phyloP scores from a whole-genome alignment of 2,113 vertebrate species.

The Hemibagrus wyckioides region DNA sequence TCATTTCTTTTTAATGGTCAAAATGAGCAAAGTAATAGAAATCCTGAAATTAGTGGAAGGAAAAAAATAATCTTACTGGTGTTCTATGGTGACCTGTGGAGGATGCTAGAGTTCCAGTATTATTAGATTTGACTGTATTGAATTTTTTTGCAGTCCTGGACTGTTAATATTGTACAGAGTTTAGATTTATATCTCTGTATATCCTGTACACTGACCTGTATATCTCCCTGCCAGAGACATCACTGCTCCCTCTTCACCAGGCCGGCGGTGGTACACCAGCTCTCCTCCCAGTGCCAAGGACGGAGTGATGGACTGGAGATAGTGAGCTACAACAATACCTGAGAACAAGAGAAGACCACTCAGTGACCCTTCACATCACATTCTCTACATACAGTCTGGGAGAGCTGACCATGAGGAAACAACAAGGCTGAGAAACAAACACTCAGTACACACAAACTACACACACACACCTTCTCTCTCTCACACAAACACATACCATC shows the following conservation, averaged over 20 bases:
- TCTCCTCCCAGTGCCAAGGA: constrained; percentile 84
- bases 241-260: constrained; percentile 82
- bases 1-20: too few species aligned
- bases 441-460: too few species aligned
- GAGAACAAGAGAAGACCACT: not conserved
- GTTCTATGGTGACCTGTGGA: too few species aligned
- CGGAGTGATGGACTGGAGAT: constrained; percentile 83
- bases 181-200: not conserved
- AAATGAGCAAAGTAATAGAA: too few species aligned
- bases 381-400: not conserved
- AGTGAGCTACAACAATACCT: constrained; percentile 85
- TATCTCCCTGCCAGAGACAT: constrained; percentile 85
- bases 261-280: constrained; percentile 83
- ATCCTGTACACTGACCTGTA: constrained; percentile 66
- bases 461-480: too few species aligned
- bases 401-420: not conserved
- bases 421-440: not conserved
- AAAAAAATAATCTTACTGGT: too few species aligned
- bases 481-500: too few species aligned
- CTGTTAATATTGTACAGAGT: not conserved
- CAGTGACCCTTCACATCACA: not conserved
- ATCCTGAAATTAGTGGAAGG: too few species aligned
- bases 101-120: not conserved
- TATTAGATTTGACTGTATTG: not conserved
- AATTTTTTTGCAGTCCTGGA: not conserved